phyloP scores from a whole-genome alignment of 37 sponge, comb jelly and placozoan species.

The Chondrosia reniformis region DNA sequence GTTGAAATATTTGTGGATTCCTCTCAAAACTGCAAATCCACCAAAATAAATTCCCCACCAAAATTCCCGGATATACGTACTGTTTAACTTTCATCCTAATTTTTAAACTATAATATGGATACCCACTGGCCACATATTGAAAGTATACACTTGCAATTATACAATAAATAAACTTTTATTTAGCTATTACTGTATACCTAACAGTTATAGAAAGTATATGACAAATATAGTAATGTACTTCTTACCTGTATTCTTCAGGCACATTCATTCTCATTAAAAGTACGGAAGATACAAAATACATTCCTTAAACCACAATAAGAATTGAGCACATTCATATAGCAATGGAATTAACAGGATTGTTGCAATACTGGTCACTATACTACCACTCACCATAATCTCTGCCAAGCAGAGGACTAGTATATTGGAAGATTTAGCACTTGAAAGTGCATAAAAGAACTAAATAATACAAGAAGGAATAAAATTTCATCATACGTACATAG shows the following conservation, averaged over 20 bases:
- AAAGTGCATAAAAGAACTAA: constrained; percentile 95
- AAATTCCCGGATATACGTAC: too few relatives aligned
- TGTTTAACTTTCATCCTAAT: too few relatives aligned
- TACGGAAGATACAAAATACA: constrained; percentile 99
- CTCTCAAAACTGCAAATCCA: too few relatives aligned
- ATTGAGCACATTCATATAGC: background rate
- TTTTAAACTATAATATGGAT: too few relatives aligned
- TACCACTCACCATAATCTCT: constrained; percentile 85
- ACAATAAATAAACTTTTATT: too few relatives aligned
- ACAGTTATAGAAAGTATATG: background rate
- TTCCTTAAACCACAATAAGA: constrained; percentile 51
- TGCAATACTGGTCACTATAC: too few relatives aligned
- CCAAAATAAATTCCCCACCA: too few relatives aligned
- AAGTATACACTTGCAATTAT: background rate
- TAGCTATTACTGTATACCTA: too few relatives aligned
- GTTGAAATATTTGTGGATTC: too few relatives aligned
- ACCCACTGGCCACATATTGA: background rate
- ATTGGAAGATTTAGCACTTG: constrained; percentile 89
- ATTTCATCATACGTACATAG: background rate
- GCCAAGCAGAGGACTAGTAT: constrained; percentile 93
- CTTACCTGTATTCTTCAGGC: constrained; percentile 69
- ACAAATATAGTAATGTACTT: constrained; percentile 8
- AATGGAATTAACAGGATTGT: too few relatives aligned
- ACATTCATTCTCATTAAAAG: constrained; percentile 98
- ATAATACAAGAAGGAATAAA: too few relatives aligned